Evolutionary conservation across 2,797 vertebrate species (phyloP).

Genomic region (Notolabrus celidotus): DNA sequence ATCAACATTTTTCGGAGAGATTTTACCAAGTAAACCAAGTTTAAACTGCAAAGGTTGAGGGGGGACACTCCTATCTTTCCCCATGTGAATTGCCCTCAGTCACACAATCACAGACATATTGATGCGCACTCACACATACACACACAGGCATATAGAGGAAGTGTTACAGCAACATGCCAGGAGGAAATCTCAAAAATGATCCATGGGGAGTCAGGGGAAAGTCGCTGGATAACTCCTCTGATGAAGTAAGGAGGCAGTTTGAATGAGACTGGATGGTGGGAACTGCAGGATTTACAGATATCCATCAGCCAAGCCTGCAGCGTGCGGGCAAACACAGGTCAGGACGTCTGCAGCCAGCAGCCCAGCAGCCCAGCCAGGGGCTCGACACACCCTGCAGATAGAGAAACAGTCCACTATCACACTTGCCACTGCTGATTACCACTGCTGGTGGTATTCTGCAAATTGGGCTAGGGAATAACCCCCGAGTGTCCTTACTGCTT

Average conservation of each 20-base stretch:
- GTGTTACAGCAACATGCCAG: slow-evolving; percentile 31
- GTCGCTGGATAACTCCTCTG: slow-evolving; percentile 42
- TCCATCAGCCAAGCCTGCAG: slow-evolving; percentile 64
- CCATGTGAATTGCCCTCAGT: not conserved
- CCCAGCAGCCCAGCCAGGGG: slow-evolving; percentile 48
- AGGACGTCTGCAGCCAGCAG: slow-evolving; percentile 46
- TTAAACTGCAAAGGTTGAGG: not conserved
- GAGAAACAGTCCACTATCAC: slow-evolving; percentile 46
- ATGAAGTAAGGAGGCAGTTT: slow-evolving; percentile 37
- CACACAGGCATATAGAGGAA: slow-evolving; percentile 37
- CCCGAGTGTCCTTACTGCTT: slow-evolving; percentile 56
- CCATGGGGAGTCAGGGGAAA: slow-evolving; percentile 24
- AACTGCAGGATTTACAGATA: slow-evolving; percentile 67
- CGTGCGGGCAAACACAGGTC: slow-evolving; percentile 55
- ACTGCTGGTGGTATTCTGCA: slow-evolving; percentile 65
- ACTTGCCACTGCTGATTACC: slow-evolving; percentile 50
- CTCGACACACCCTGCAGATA: slow-evolving; percentile 60
- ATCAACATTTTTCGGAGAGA: not conserved
- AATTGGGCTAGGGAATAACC: slow-evolving; percentile 54
- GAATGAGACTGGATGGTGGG: slow-evolving; percentile 66
- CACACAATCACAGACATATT: slow-evolving; percentile 14
- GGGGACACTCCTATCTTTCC: not conserved
- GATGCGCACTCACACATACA: slow-evolving; percentile 1
- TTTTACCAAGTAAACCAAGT: slow-evolving; percentile 5
- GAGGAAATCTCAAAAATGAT: slow-evolving; percentile 55